phyloP scores from a whole-genome alignment of 2,113 vertebrate genomes.

The Lepisosteus oculatus region DNA sequence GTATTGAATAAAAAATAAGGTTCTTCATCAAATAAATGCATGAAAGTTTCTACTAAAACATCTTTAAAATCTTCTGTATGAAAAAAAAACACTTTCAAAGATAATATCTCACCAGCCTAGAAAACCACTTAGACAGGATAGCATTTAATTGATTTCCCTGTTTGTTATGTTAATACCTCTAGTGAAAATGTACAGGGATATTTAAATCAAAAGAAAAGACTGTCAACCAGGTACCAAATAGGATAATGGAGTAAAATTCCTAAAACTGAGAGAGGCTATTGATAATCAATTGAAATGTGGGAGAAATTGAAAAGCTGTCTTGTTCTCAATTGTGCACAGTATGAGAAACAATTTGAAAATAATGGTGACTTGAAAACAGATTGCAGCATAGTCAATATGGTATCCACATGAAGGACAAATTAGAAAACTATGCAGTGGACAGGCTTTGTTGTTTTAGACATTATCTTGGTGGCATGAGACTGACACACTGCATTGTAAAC shows the following conservation, averaged over 20 bases:
- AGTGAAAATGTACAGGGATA: constrained; percentile 63
- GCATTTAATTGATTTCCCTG: constrained; percentile 68
- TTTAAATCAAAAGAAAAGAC: constrained; percentile 80
- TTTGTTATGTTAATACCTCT: constrained; percentile 65
- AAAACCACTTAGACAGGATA: constrained; percentile 24
- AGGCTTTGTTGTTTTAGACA: constrained; percentile 52
- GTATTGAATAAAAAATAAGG: constrained; percentile 12
- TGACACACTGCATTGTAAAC: constrained; percentile 56
- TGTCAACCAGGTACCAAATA: constrained; percentile 58
- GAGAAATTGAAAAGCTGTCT: constrained; percentile 95
- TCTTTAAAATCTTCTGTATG: constrained; percentile 18
- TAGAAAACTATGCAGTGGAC: constrained; percentile 50
- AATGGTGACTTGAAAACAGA: constrained; percentile 84
- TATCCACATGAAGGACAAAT: constrained; percentile 90
- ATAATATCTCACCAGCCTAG: constrained; percentile 28
- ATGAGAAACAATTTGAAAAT: constrained; percentile 99
- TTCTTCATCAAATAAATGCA: constrained; percentile 7
- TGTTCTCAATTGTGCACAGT: constrained; percentile 92
- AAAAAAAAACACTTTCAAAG: constrained; percentile 26
- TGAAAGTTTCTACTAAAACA: constrained; percentile 14
- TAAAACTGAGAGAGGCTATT: constrained; percentile 84
- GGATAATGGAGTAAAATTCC: constrained; percentile 71
- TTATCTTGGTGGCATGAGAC: constrained; percentile 43
- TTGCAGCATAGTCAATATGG: constrained; percentile 87
- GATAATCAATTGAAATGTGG: constrained; percentile 94